Percentiles rank a stretch among this genome's conserved stretches.
Evolutionary conservation across 2,888 invertebrate species (phyloP).

Genomic region (Thysanoteuthis rhombus): DNA sequence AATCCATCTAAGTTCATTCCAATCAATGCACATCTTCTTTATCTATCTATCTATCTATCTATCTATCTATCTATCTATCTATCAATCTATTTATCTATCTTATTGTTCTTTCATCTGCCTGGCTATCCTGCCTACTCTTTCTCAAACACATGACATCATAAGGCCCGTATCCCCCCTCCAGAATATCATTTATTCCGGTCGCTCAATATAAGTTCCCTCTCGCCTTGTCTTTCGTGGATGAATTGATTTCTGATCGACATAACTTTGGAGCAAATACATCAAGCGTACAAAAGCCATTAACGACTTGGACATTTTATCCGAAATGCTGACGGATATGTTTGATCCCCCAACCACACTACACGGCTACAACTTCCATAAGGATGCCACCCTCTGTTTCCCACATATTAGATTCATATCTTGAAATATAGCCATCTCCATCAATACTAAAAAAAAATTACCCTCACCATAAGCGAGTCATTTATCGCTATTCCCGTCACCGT

Average conservation of each 20-base stretch:
- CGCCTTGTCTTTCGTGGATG: background rate
- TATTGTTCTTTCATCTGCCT: background rate
- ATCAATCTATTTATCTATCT: background rate
- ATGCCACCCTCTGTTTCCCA: background rate
- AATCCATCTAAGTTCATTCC: no score
- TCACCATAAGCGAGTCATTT: no score
- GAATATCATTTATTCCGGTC: background rate
- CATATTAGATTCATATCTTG: background rate
- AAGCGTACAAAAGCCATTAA: background rate
- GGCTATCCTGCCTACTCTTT: background rate
- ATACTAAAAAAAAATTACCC: no score
- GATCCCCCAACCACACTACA: background rate
- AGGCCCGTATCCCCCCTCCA: background rate
- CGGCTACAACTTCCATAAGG: background rate
- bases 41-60: background rate
- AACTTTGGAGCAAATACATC: background rate
- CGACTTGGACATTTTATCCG: background rate
- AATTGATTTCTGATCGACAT: background rate
- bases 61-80: background rate
- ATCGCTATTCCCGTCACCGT: no score
- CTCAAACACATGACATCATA: background rate
- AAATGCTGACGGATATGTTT: background rate
- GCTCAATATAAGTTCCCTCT: background rate
- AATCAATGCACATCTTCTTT: no score
- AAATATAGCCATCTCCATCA: no score